A percentile compares a stretch with the other conserved stretches of the same genome.
phyloP scores from a whole-genome alignment of 37 sponge, comb jelly and placozoan genomes.

The Agelas oroides region DNA sequence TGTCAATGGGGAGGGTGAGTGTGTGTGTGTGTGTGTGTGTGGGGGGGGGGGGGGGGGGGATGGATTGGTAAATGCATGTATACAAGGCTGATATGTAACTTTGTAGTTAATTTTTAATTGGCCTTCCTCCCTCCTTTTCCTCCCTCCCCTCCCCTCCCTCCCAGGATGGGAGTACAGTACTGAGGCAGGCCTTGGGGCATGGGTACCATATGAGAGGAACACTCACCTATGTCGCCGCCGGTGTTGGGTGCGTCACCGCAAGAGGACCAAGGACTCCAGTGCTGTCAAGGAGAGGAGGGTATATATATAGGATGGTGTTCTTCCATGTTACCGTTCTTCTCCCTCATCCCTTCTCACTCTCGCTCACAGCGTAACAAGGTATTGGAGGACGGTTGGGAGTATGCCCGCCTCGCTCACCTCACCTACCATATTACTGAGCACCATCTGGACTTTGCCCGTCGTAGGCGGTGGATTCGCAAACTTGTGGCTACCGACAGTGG shows the following conservation, averaged over 20 bases:
- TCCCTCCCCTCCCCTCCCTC: background rate
- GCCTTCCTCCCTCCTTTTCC: background rate
- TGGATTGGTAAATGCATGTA: no score
- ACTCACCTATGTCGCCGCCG: constrained; percentile 81
- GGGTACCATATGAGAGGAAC: constrained; percentile 85
- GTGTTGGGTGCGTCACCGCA: constrained; percentile 91
- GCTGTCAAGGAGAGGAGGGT: constrained; percentile 76
- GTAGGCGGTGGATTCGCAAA: constrained; percentile 88
- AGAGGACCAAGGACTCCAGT: constrained; percentile 65
- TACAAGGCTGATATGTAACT: no score
- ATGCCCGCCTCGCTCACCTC: constrained; percentile 72
- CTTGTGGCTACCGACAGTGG: constrained; percentile 43
- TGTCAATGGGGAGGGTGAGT: constrained; percentile 90
- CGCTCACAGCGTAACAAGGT: constrained; percentile 37
- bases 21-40: no score
- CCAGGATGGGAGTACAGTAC: constrained; percentile 90
- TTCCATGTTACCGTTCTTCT: background rate
- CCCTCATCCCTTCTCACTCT: background rate
- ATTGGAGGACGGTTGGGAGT: constrained; percentile 91
- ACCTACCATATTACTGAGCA: constrained; percentile 85
- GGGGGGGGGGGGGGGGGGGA: no score
- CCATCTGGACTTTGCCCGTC: constrained; percentile 80
- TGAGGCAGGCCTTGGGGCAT: constrained; percentile 72
- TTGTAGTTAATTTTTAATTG: no score
- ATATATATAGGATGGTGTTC: background rate